Evolutionary conservation across 2,888 invertebrate genomes (phyloP), one percentile per base, ranked within the genome.

Genomic region (Rhingia campestris): DNA sequence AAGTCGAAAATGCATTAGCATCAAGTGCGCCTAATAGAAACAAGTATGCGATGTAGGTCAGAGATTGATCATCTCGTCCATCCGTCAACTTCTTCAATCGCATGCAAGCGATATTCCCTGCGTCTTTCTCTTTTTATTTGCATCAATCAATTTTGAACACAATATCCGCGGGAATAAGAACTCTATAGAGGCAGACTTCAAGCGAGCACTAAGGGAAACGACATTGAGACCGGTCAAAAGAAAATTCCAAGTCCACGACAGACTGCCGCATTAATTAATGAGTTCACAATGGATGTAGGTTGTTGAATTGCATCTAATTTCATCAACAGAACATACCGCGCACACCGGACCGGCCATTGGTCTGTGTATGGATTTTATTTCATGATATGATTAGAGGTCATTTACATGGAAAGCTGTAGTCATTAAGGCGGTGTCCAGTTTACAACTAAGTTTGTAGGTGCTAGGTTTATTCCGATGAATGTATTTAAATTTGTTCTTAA

Each of bases 251-350:
- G 12, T 30, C 4, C 39, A 6, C n/a, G n/a, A 7, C 59, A 41
- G 79, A 67, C 66, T 58, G 63, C 63, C 51, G 51, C 56, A 70
- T 81, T 81, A 33, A 70, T 76, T 76, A 72, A 72, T 70, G 22
- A 39, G 70, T 59, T 66, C 66, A 81, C 70, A 75, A 81, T 81
- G 70, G 64, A 63, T 58, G 81, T 75, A 45, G 66, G 70, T 58
- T 22, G 22, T 22, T 70, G 69, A 43, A 41, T 39, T 61, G 67
- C 66, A 69, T 75, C 63, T 56, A 63, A 69, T 81, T 81, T 49
- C 35, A 75, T 64, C 30, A 10, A 61, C 41, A 22, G 9, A 63
- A 56, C 45, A 61, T 41, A 30, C 35, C 64, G 33, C 33, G 12
- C n/a, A 37, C 45, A 53, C 10, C n/a, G 35, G 14, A 3, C 43